Base-by-base conservation (phyloP, 2,888 invertebrate genomes). In the Catocala sponsa region DNA sequence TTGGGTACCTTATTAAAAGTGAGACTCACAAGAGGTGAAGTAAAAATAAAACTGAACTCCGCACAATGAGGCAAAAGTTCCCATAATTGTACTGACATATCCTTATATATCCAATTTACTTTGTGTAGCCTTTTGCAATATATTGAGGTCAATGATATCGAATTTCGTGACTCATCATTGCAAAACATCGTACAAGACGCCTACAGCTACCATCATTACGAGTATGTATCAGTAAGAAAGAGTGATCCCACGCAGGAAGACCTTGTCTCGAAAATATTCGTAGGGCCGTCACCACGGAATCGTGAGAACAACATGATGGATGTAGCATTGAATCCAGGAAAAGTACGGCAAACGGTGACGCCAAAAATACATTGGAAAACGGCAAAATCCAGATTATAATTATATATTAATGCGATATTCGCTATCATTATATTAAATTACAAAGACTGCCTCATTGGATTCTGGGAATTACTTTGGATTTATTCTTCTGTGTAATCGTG, bases 81-180 rank as follows among this genome's bases (percentile, higher is more conserved):
- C 25, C 25, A 25, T 25, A 25, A 25, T 25, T 25, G 4, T 25
- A 25, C 4, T 25, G 25, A 25, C 25, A 25, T 25, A 60, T 72
- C 76, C 73, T 52, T 72, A 62, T 15, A 53, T 53, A 63, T 33
- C 61, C 25, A 54, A 38, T 43, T 56, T 53, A 50, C 53, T 55
- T 59, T 65, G 53, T 55, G 47, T 41, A 25, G 53, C 54, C 58
- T 66, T 68, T 74, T 63, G 74, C 67, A 63, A 72, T 52, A 10
- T 51, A 78, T 78, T 75, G 76, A 68, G 78, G 76, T 75, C 78
- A 70, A 68, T 68, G 70, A 50, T 76, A 71, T 78, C 56, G 75
- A 62, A 70, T 65, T 55, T 67, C 50, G 43, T 59, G 59, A 59
- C 42, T 63, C 59, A 60, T 56, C 59, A 46, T 65, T 58, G 71